Base-by-base conservation (phyloP, 2,888 invertebrate genomes). In the Rhamphomyia laevipes region DNA sequence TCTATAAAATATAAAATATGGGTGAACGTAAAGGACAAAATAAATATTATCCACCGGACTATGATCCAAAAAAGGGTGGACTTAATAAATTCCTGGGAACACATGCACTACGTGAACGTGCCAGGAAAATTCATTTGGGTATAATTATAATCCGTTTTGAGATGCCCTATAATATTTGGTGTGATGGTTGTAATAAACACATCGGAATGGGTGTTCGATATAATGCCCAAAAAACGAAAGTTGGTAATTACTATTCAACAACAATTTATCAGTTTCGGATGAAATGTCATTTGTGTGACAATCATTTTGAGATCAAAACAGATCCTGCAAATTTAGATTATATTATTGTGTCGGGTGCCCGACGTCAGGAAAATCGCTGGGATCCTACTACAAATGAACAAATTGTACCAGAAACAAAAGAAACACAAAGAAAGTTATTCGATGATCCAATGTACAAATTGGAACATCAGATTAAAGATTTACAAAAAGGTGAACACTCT, bases 111-210 rank as follows among this genome's bases (percentile, higher is more conserved):
- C 78, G 99, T 30, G 97, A 99, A 70, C 74, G 99, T 54, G 99
- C 97, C 18, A 75, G 87, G n/a, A 99, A 99, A 68, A 78, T 97
- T 4, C 86, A 91, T 63, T 76, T 91, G 73, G 99, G 97, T 12
- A 97, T 99, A 59, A 80, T 71, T 30, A 68, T 71, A 38, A 71
- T 71, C 30, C 81, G 97, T 43, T 99, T 99, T 75, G 99, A 99
- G 74, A 95, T 99, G 96, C 99, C 99, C 1, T 99, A 94, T 65
- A 99, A 99, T 71, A 97, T 99, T 59, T 99, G 99, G 99, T 99
- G 99, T 60, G 90, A 92, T 37, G 96, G 96, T 47, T 99, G 99
- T 67, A 85, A 86, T 55, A 97, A 93, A 73, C 99, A 97, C 65
- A 93, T 99, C 49, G 99, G 96, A 30, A 99, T 97, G 96, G 97